phyloP scores from a whole-genome alignment of 2,113 vertebrate genomes.

The Corvus cornix region DNA sequence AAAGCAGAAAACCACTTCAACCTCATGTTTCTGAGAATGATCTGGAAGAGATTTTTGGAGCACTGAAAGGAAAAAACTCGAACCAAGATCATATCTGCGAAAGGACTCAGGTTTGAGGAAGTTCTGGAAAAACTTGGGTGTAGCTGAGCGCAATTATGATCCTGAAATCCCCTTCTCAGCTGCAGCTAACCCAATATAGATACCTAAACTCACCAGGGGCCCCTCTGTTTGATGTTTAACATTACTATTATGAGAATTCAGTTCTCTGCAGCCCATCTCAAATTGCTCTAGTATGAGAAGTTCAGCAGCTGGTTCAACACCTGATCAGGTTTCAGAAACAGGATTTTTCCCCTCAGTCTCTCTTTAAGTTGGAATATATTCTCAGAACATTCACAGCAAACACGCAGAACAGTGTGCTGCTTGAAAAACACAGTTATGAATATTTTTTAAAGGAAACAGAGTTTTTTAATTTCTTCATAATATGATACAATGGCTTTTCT shows the following conservation, averaged over 20 bases:
- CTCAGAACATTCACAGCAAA: not conserved
- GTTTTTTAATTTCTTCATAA: not conserved
- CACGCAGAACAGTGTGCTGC: rapidly evolving
- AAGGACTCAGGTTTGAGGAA: not conserved
- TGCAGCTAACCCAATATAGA: not conserved
- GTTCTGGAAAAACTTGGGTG: not conserved
- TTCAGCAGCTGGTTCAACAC: conserved; percentile 22
- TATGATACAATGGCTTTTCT: not conserved
- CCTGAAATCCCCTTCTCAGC: not conserved
- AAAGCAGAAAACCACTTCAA: not conserved
- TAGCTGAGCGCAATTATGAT: not conserved
- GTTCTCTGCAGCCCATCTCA: not conserved
- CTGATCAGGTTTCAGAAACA: conserved; percentile 20
- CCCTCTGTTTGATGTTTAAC: not conserved
- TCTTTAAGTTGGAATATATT: not conserved
- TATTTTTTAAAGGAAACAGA: not conserved
- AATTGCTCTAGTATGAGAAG: not conserved
- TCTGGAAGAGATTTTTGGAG: not conserved
- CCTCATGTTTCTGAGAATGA: not conserved
- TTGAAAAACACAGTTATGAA: not conserved
- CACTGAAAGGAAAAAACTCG: not conserved
- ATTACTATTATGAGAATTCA: not conserved
- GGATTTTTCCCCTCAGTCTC: not conserved
- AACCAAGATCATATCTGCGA: not conserved
- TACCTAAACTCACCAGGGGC: not conserved